phyloP scores from a whole-genome alignment of 1,140 invertebrate species.

The Caenorhabditis elegans region WBcel235 BX284606.5:6712501-6713000 shows the following conservation, averaged over 20 bases:
- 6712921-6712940: not conserved
- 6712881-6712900: not conserved
- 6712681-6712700: constrained; percentile 93
- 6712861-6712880: not conserved
- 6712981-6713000: constrained; percentile 1
- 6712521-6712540: not conserved
- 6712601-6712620: not conserved
- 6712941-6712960: not conserved
- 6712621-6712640: not conserved
- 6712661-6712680: constrained; percentile 78
- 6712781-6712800: not conserved
- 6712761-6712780: constrained; percentile 14
- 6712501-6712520: not conserved
- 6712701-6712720: constrained; percentile 90
- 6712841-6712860: not conserved
- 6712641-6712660: constrained; percentile 73
- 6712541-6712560: constrained; percentile 56
- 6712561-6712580: constrained; percentile 60
- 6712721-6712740: constrained; percentile 57
- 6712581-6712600: constrained; percentile 61
- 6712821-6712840: constrained; percentile 4
- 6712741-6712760: constrained; percentile 52
- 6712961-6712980: not conserved
- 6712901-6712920: not conserved
- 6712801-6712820: not conserved